These are phyloP conservation scores for Semotilus atromaculatus DNA, from an alignment of 2,797 vertebrate species.

Conservation along the genomic window DNA sequence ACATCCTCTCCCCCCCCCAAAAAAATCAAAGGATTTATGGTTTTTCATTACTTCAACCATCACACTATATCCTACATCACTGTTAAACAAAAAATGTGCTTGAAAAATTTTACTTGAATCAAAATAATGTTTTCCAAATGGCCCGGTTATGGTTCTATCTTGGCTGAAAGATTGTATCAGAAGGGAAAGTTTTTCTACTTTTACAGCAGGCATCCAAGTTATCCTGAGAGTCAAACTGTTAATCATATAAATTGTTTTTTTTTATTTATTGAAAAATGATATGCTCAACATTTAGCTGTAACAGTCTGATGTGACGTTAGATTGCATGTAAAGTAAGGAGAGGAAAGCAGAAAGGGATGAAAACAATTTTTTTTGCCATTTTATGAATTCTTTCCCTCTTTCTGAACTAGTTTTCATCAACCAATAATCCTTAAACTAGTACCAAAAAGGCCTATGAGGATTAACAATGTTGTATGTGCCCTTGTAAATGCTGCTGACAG, in stretches of 20 bases:
- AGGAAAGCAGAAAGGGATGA: background rate
- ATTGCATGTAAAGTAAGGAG: background rate
- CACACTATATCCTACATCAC: constrained; percentile 45
- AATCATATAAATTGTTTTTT: background rate
- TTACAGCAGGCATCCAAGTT: constrained; percentile 15
- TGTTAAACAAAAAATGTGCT: constrained; percentile 39
- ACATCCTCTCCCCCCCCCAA: constrained; percentile 9
- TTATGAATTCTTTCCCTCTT: background rate
- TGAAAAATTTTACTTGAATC: constrained; percentile 47
- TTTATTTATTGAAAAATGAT: background rate
- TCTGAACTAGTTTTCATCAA: constrained; percentile 3
- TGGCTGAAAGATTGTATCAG: constrained; percentile 7
- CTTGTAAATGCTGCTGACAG: constrained; percentile 18
- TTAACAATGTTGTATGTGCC: background rate
- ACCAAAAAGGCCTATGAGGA: background rate
- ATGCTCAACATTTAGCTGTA: background rate
- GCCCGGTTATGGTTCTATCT: background rate
- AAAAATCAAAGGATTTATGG: constrained; percentile 47
- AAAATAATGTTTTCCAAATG: constrained; percentile 51
- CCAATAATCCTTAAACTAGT: background rate
- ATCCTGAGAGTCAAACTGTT: constrained; percentile 12
- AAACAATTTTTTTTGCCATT: background rate
- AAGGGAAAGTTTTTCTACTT: background rate
- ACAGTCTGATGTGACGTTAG: background rate
- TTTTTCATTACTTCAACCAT: constrained; percentile 53